Evolutionary conservation across 1,140 invertebrate genomes (phyloP).

Genomic region (Ganaspis sp.): DNA sequence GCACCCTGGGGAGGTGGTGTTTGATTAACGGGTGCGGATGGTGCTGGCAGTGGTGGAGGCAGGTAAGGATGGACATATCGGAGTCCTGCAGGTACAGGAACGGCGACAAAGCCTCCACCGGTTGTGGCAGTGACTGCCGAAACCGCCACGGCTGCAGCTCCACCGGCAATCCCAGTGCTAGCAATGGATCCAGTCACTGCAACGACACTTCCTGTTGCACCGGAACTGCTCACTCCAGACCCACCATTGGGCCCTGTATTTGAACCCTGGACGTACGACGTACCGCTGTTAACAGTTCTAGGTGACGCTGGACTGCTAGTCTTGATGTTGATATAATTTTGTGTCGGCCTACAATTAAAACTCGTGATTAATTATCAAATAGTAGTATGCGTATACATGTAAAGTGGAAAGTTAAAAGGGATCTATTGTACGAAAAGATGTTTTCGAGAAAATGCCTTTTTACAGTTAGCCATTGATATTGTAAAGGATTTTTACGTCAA

Average conservation of each 20-base stretch:
- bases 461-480: too few relatives aligned
- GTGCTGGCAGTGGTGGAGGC: conserved; percentile 64
- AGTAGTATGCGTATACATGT: too few relatives aligned
- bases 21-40: conserved; percentile 66
- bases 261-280: conserved; percentile 62
- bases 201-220: conserved; percentile 48
- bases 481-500: too few relatives aligned
- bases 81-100: conserved; percentile 64
- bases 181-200: conserved; percentile 47
- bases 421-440: too few relatives aligned
- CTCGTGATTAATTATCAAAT: background rate
- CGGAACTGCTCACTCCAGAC: conserved; percentile 44
- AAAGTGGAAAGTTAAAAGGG: too few relatives aligned
- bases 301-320: conserved; percentile 73
- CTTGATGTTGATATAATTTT: conserved; percentile 73
- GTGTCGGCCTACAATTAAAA: conserved; percentile 66
- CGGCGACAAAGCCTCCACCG: conserved; percentile 52
- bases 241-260: conserved; percentile 55
- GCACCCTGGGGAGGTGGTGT: conserved; percentile 66
- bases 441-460: too few relatives aligned
- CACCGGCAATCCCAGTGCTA: conserved; percentile 49
- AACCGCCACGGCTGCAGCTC: conserved; percentile 53
- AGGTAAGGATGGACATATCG: conserved; percentile 73
- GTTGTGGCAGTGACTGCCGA: conserved; percentile 48
- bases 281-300: conserved; percentile 65